These are phyloP conservation scores for Aphrophora alni DNA, from an alignment of 2,888 invertebrate genomes.

Conservation along the genomic window DNA sequence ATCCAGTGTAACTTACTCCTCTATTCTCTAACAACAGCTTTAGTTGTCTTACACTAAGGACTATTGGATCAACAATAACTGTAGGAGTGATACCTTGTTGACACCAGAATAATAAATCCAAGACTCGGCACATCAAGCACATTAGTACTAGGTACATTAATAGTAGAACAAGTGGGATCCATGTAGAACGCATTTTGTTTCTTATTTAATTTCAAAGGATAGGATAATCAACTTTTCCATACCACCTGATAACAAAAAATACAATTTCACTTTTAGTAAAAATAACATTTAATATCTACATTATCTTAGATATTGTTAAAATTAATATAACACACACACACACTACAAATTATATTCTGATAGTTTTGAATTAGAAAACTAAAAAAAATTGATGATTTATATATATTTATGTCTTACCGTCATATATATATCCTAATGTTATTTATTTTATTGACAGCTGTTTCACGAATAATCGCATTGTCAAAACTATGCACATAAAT, in stretches of 20 bases:
- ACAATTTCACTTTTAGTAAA: neutral
- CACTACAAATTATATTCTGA: too few species aligned
- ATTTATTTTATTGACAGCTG: too few species aligned
- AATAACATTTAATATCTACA: too few species aligned
- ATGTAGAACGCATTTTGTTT: slow-evolving; percentile 48
- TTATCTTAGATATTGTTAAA: too few species aligned
- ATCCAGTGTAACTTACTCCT: slow-evolving; percentile 53
- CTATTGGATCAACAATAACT: slow-evolving; percentile 51
- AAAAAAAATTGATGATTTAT: too few species aligned
- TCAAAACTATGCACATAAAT: too few species aligned
- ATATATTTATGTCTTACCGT: too few species aligned
- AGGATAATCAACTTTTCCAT: neutral
- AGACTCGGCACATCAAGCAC: slow-evolving; percentile 50
- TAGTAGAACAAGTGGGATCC: slow-evolving; percentile 49
- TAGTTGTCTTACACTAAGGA: slow-evolving; percentile 52
- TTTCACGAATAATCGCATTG: too few species aligned
- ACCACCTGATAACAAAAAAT: neutral
- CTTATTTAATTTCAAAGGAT: neutral
- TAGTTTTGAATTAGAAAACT: too few species aligned
- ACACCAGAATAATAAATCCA: slow-evolving; percentile 52
- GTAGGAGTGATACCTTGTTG: slow-evolving; percentile 49
- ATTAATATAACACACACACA: too few species aligned
- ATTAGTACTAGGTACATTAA: slow-evolving; percentile 50
- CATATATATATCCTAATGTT: too few species aligned
- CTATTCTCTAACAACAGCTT: slow-evolving; percentile 52